These are phyloP conservation scores for Sinocyclocheilus grahami DNA, from an alignment of 2,113 vertebrate species.

Conservation along the genomic window DNA sequence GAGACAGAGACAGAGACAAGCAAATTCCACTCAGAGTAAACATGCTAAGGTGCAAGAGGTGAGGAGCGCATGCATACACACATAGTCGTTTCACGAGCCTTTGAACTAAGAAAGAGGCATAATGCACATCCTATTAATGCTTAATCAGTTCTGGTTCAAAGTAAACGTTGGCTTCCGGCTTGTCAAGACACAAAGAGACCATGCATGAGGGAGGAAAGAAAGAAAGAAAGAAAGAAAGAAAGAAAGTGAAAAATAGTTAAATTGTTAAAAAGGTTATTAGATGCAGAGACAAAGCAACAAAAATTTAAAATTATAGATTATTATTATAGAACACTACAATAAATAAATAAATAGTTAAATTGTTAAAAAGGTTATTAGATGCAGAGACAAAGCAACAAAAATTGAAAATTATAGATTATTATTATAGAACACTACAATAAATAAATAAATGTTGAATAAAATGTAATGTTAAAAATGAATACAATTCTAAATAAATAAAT, in stretches of 20 bases:
- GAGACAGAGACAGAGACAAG: slow-evolving; percentile 18
- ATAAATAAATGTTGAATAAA: background rate
- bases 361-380: background rate
- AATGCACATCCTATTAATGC: slow-evolving; percentile 74
- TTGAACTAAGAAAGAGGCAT: slow-evolving; percentile 82
- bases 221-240: background rate
- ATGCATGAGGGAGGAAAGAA: background rate
- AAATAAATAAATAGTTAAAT: background rate
- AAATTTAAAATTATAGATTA: background rate
- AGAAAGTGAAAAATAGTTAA: background rate
- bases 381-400: background rate
- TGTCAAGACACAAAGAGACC: slow-evolving; percentile 42
- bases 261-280: background rate
- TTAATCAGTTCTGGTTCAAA: slow-evolving; percentile 74
- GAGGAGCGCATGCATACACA: slow-evolving; percentile 55
- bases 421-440: background rate
- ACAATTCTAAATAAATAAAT: background rate
- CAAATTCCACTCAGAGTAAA: slow-evolving; percentile 81
- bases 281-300: background rate
- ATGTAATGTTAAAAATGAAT: too few species aligned
- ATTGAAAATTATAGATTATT: background rate
- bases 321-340: background rate
- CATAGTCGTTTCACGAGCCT: slow-evolving; percentile 63
- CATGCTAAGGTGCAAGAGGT: slow-evolving; percentile 75
- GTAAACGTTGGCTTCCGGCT: slow-evolving; percentile 51